Conservation (phyloP, 1,140 invertebrate species). For the Drosophila kurseongensis region DNA sequence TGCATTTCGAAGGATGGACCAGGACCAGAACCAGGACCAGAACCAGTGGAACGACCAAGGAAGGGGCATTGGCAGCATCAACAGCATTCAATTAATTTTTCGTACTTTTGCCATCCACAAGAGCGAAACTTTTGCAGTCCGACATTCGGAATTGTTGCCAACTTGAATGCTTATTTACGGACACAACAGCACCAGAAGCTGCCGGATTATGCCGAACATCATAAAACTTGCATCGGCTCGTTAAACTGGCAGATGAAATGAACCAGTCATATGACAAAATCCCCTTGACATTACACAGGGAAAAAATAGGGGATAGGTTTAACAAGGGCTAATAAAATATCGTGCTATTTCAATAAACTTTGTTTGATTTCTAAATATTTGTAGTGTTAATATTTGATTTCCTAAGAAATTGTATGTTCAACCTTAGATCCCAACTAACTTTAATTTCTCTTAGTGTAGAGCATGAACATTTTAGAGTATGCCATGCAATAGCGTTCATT, state of each 20-base stretch:
- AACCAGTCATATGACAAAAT: conserved; percentile 6
- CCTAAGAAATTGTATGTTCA: too few species aligned
- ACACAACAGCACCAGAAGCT: conserved; percentile 30
- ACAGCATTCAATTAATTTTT: conserved; percentile 76
- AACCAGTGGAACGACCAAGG: not conserved
- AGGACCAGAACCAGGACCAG: conserved; percentile 2
- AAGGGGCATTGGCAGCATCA: conserved; percentile 45
- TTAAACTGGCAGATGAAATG: conserved; percentile 34
- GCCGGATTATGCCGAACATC: conserved; percentile 42
- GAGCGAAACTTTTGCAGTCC: conserved; percentile 56
- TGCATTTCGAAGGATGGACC: conserved; percentile 65
- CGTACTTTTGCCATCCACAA: conserved; percentile 52
- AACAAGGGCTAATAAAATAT: not conserved
- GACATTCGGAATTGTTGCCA: conserved; percentile 60
- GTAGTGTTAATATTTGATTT: too few species aligned
- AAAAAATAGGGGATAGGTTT: not conserved
- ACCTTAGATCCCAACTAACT: too few species aligned
- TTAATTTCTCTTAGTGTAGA: too few species aligned
- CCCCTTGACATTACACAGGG: not conserved
- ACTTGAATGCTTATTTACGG: conserved; percentile 70
- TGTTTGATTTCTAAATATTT: not conserved
- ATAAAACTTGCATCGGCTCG: conserved; percentile 46
- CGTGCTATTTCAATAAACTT: too few species aligned
- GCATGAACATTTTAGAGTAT: not conserved
- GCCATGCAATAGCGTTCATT: not conserved